phyloP scores from a whole-genome alignment of 2,797 vertebrate genomes.

The Sebastes kiyomatsui region DNA sequence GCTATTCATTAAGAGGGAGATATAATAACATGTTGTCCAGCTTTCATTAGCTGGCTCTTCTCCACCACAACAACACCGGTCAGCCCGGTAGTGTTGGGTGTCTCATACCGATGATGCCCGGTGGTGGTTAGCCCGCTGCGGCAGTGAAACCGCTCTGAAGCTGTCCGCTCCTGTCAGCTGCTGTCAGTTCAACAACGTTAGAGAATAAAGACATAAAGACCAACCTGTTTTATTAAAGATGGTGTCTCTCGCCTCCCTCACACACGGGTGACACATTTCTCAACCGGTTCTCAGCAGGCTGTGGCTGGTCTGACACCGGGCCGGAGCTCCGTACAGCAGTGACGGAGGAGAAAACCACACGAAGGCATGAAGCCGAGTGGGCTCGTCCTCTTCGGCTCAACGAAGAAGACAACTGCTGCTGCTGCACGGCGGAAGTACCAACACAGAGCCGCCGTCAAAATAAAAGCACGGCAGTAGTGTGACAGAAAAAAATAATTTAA shows the following conservation, averaged over 20 bases:
- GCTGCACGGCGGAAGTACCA: slow-evolving; percentile 16
- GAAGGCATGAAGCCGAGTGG: not conserved
- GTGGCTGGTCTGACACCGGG: slow-evolving; percentile 30
- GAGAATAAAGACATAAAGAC: not conserved
- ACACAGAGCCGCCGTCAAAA: not conserved
- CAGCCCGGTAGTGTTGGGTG: slow-evolving; percentile 7
- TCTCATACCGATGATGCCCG: slow-evolving; percentile 26
- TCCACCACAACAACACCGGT: not conserved
- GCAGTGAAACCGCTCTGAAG: slow-evolving; percentile 5
- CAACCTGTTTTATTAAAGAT: slow-evolving; percentile 65
- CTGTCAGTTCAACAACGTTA: not conserved
- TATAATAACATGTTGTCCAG: not conserved
- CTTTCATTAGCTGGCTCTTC: not conserved
- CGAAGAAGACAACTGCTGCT: not conserved
- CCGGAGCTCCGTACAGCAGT: slow-evolving; percentile 24
- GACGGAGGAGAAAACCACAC: not conserved
- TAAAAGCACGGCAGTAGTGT: slow-evolving; percentile 44
- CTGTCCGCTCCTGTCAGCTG: not conserved
- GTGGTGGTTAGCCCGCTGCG: slow-evolving; percentile 30
- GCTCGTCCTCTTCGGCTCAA: not conserved
- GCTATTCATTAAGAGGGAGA: not conserved
- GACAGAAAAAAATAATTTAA: not conserved
- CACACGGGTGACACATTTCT: slow-evolving; percentile 78
- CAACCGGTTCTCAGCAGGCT: slow-evolving; percentile 15
- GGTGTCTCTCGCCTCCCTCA: slow-evolving; percentile 63